Evolutionary conservation across 2,888 invertebrate species (phyloP).

Genomic region (Trimorus sp.): DNA sequence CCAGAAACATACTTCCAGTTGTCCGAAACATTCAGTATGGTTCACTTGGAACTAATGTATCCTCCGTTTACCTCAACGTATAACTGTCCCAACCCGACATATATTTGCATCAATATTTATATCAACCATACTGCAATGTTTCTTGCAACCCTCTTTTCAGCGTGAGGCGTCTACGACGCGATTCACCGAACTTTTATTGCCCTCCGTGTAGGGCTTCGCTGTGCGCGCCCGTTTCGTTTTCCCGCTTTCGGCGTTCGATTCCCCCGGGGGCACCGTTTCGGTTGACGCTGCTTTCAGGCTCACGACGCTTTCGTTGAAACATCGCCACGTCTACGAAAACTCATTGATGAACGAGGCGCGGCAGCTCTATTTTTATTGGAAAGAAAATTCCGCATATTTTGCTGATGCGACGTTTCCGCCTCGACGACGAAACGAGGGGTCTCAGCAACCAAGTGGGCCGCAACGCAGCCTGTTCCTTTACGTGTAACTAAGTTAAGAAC

Average conservation of each 20-base stretch:
- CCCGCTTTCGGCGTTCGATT: slow-evolving; percentile 2
- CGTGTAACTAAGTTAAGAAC: slow-evolving; percentile 34
- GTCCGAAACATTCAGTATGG: no score
- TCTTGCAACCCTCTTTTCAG: no score
- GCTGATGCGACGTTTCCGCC: slow-evolving; percentile 37
- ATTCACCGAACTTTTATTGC: slow-evolving; percentile 24
- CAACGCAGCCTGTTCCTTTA: slow-evolving; percentile 52
- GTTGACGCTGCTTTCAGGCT: slow-evolving; percentile 35
- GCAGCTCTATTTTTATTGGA: slow-evolving; percentile 52
- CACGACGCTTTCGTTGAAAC: slow-evolving; percentile 59
- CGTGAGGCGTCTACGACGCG: not conserved
- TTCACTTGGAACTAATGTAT: no score
- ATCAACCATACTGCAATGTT: no score
- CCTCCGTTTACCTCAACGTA: no score
- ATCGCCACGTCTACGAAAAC: slow-evolving; percentile 42
- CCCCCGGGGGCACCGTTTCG: not conserved
- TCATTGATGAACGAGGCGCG: slow-evolving; percentile 6
- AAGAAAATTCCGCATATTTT: slow-evolving; percentile 50
- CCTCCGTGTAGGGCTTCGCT: slow-evolving; percentile 4
- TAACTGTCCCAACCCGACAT: no score
- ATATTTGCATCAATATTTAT: no score
- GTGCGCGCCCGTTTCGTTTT: slow-evolving; percentile 2
- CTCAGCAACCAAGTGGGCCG: slow-evolving; percentile 31
- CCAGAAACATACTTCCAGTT: no score
- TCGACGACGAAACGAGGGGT: slow-evolving; percentile 30